These are phyloP conservation scores for Macroteleia sp. DNA, from an alignment of 2,888 invertebrate species.

Conservation along the genomic window DNA sequence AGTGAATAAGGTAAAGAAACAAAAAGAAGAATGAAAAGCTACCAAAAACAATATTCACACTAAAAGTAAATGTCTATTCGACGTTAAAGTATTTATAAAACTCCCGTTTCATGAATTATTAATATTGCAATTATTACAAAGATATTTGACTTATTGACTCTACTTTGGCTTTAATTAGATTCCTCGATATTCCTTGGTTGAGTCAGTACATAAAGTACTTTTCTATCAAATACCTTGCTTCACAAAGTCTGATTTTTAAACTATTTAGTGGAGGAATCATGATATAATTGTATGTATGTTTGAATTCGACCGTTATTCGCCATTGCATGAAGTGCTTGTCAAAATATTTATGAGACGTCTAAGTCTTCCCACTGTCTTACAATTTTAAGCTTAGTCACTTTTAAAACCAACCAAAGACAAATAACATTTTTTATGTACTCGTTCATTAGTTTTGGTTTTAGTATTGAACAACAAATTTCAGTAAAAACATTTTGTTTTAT, in stretches of 20 bases:
- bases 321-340: constrained; percentile 13
- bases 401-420: too few species aligned
- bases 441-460: not conserved
- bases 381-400: constrained; percentile 9
- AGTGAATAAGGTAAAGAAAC: constrained; percentile 6
- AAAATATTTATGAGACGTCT: constrained; percentile 8
- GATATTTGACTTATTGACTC: constrained; percentile 9
- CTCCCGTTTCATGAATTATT: too few species aligned
- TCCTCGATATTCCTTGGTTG: not conserved
- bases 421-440: not conserved
- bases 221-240: constrained; percentile 21
- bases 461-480: constrained; percentile 1
- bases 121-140: too few species aligned
- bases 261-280: constrained; percentile 11
- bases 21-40: not conserved
- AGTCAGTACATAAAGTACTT: constrained; percentile 27
- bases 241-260: constrained; percentile 37
- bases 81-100: constrained; percentile 30
- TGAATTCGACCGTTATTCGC: not conserved
- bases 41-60: not conserved
- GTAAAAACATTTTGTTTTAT: constrained; percentile 3
- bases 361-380: constrained; percentile 25
- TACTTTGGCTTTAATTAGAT: constrained; percentile 5
- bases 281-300: not conserved
- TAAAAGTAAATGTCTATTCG: constrained; percentile 20